A percentile compares a stretch with the other conserved stretches of the same genome.
These are phyloP conservation scores for Platalea minor DNA, from an alignment of 2,797 vertebrate genomes.

Conservation along the genomic window DNA sequence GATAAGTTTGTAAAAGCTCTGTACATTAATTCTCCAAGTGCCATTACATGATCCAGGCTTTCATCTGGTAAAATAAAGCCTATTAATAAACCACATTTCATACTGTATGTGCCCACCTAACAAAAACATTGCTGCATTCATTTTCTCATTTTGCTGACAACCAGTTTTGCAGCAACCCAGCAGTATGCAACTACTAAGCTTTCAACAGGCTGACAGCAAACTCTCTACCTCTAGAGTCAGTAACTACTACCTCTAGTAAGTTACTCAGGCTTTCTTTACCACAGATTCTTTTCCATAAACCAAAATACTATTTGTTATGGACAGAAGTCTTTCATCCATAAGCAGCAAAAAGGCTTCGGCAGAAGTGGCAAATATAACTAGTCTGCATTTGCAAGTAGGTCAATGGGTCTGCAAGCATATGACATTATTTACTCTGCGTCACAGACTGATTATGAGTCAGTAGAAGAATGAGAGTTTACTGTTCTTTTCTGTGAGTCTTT, in stretches of 20 bases:
- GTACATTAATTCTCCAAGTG: background rate
- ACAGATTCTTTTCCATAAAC: background rate
- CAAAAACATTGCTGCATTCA: background rate
- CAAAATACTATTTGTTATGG: background rate
- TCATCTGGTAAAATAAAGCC: background rate
- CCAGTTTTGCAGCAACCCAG: background rate
- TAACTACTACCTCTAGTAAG: background rate
- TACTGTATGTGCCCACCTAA: background rate
- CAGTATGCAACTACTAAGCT: background rate
- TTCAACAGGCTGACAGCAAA: background rate
- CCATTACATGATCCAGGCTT: background rate
- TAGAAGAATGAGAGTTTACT: background rate
- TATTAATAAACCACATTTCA: background rate
- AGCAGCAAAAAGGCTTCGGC: background rate
- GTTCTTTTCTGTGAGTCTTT: background rate
- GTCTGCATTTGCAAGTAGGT: background rate
- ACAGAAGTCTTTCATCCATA: background rate
- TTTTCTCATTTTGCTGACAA: background rate
- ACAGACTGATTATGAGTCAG: background rate
- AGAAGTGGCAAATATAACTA: background rate
- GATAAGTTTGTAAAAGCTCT: background rate
- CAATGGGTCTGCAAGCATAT: constrained; percentile 3
- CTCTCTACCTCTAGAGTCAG: background rate
- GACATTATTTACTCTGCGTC: background rate
- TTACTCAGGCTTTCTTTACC: background rate